phyloP scores from a whole-genome alignment of 2,888 invertebrate species.

The Melanostoma scalare region DNA sequence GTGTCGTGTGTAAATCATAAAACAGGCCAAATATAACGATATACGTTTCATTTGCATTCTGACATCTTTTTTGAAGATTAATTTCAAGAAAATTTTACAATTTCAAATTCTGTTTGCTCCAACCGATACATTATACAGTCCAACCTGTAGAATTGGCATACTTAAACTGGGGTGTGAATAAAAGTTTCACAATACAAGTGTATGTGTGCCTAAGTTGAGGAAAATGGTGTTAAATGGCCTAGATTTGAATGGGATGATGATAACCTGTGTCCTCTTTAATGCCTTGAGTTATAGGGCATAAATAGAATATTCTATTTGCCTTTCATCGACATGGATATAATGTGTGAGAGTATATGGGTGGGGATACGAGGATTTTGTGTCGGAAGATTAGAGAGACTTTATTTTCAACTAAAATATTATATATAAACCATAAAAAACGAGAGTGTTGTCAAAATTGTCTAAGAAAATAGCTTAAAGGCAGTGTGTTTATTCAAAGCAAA shows the following conservation, averaged over 20 bases:
- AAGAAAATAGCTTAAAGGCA: conserved; percentile 18
- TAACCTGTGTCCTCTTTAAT: not conserved
- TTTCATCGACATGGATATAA: conserved; percentile 16
- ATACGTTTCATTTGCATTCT: conserved; percentile 24
- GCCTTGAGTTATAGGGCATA: conserved; percentile 31
- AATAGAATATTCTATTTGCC: conserved; percentile 24
- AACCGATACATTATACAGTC: not conserved
- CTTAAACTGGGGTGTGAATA: conserved; percentile 4
- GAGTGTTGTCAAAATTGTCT: conserved; percentile 31
- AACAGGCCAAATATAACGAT: not conserved
- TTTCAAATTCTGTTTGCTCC: conserved; percentile 16
- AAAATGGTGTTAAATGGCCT: conserved; percentile 25
- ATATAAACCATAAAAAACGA: not conserved
- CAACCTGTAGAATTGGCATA: conserved; percentile 20
- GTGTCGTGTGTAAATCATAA: conserved; percentile 6
- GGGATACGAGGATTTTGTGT: not conserved
- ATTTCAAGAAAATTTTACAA: conserved; percentile 31
- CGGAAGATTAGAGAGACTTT: conserved; percentile 1
- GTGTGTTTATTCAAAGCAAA: conserved; percentile 14
- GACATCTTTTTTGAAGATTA: conserved; percentile 44
- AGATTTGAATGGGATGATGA: conserved; percentile 6
- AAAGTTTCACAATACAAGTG: not conserved
- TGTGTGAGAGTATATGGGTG: not conserved
- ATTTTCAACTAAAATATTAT: conserved; percentile 6
- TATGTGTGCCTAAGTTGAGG: conserved; percentile 9